Evolutionary conservation across 2,888 invertebrate species (phyloP).

Genomic region (Pollenia amentaria): DNA sequence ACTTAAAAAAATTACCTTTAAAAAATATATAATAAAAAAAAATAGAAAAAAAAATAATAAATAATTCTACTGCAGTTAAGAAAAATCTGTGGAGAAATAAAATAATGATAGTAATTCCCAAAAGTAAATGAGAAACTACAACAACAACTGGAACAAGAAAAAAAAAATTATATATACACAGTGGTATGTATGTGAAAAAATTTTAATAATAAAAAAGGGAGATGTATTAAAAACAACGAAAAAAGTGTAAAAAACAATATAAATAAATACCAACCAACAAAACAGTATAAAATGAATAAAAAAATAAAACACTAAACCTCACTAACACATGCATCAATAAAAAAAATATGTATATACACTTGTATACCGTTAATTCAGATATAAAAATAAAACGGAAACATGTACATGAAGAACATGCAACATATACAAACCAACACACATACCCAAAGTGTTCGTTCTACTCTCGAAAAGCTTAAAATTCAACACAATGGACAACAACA

Average conservation of each 20-base stretch:
- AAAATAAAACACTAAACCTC: slow-evolving; percentile 55
- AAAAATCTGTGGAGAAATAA: slow-evolving; percentile 69
- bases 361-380: slow-evolving; percentile 76
- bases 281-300: slow-evolving; percentile 23
- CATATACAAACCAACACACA: slow-evolving; percentile 20
- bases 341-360: background rate
- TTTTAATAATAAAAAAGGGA: slow-evolving; percentile 76
- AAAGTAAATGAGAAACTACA: slow-evolving; percentile 63
- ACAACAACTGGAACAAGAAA: slow-evolving; percentile 11
- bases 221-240: slow-evolving; percentile 77
- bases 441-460: slow-evolving; percentile 24
- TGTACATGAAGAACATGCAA: slow-evolving; percentile 47
- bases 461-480: slow-evolving; percentile 66
- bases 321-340: slow-evolving; percentile 22
- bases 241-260: slow-evolving; percentile 40
- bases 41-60: slow-evolving; percentile 62
- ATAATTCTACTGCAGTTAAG: slow-evolving; percentile 48
- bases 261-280: slow-evolving; percentile 76
- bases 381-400: slow-evolving; percentile 61
- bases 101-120: slow-evolving; percentile 77
- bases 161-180: slow-evolving; percentile 14
- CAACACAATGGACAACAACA: slow-evolving; percentile 69
- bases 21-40: slow-evolving; percentile 13
- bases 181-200: slow-evolving; percentile 48
- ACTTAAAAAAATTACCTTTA: slow-evolving; percentile 23